Percentiles rank a stretch among this genome's conserved stretches.
Evolutionary conservation across 2,888 invertebrate genomes (phyloP).

Genomic region (Dynastes tityus): DNA sequence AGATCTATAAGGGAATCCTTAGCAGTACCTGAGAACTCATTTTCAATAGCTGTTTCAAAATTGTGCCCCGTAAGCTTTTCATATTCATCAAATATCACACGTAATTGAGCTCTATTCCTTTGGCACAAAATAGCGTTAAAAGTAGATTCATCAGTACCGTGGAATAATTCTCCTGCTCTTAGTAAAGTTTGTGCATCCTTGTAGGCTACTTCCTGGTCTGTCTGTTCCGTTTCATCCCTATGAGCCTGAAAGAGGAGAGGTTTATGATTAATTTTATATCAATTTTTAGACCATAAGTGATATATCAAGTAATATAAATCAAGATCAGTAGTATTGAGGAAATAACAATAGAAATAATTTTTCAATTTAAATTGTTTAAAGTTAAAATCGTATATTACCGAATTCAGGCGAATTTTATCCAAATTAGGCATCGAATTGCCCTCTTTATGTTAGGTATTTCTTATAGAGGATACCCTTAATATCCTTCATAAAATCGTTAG

Average conservation of each 20-base stretch:
- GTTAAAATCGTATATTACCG: too few relatives aligned
- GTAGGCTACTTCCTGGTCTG: slow-evolving; percentile 82
- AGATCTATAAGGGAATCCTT: slow-evolving; percentile 86
- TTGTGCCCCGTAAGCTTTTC: slow-evolving; percentile 84
- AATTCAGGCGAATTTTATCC: too few relatives aligned
- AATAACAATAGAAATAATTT: neutral
- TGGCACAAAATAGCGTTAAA: slow-evolving; percentile 89
- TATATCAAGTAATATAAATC: too few relatives aligned
- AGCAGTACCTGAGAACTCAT: slow-evolving; percentile 85
- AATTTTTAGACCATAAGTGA: too few relatives aligned
- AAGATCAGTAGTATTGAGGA: too few relatives aligned
- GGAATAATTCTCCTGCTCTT: slow-evolving; percentile 79
- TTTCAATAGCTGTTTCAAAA: slow-evolving; percentile 84
- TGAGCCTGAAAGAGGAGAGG: slow-evolving; percentile 74
- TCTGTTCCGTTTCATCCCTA: slow-evolving; percentile 84
- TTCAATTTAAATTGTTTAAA: neutral
- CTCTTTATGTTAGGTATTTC: too few relatives aligned
- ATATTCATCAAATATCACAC: slow-evolving; percentile 77
- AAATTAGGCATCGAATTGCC: too few relatives aligned
- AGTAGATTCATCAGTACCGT: slow-evolving; percentile 88
- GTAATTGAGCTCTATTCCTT: slow-evolving; percentile 80
- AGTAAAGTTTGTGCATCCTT: slow-evolving; percentile 87
- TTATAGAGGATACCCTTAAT: too few relatives aligned
- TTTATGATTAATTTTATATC: neutral
- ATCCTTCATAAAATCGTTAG: too few relatives aligned